Evolutionary conservation across 2,797 vertebrate genomes (phyloP), one percentile per base, ranked within the genome.

Genomic region (Apodemus agrarius): DNA sequence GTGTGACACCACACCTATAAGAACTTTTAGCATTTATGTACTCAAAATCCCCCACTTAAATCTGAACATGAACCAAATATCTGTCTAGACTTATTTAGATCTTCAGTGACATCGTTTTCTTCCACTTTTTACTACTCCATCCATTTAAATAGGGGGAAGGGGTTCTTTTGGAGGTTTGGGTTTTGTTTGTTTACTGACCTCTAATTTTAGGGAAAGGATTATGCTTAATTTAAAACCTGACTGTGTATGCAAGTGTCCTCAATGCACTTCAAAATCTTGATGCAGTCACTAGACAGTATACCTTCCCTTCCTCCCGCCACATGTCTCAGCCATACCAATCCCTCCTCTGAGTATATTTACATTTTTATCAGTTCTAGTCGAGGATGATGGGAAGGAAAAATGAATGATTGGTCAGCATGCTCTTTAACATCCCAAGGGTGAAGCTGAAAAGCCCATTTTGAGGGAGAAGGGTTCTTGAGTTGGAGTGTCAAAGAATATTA

Each of bases 11-110:
- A 37, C 49, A 72, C 22, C 31, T 22, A n/a, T 69, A 52, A 67
- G 6, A 86, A 86, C 19, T 9, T 52, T 52, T 6, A 49, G 19
- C 54, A 76, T 88, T 69, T 65, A 75, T 74, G 1, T 37, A 78
- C 16, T 65, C 67, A 93, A 89, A 67, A 65, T 34, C 13, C 6
- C 11, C 67, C 54, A 29, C 4, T 13, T 54, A 82, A 95, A 85
- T 72, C 19, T 61, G 87, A 61, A 81, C 76, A 75, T 75, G 29
- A 93, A 0, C 6, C 78, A 91, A 89, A 75, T 6, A 75, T 93
- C 83, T 85, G 11, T 43, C 52, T 22, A 74, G 52, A 74, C 65
- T 74, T 93, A n/a, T 94, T 83, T 89, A 61, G 12, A 22, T 59
- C 84, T 80, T 93, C 54, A 6, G 40, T 43, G 85, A 69, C 43